A percentile compares a stretch with the other conserved stretches of the same genome.
phyloP scores from a whole-genome alignment of 1,140 invertebrate species.

The Saxidomus purpurata region DNA sequence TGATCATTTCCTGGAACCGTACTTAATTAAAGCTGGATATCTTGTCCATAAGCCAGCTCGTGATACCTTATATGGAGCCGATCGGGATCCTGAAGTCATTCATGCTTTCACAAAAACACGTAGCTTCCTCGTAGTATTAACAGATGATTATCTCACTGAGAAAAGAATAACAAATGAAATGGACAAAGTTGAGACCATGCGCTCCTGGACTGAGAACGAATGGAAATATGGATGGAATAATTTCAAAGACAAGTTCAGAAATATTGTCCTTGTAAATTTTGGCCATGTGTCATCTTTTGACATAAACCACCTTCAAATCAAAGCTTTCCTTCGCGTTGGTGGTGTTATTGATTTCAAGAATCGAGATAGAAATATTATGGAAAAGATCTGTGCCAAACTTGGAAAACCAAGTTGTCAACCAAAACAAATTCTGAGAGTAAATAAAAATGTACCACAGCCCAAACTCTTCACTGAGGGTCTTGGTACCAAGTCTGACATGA shows the following conservation, averaged over 20 bases:
- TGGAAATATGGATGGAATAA: slow-evolving; percentile 53
- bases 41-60: slow-evolving; percentile 11
- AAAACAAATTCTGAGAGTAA: too few species aligned
- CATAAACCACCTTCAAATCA: not conserved
- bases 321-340: slow-evolving; percentile 36
- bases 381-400: slow-evolving; percentile 5
- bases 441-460: too few species aligned
- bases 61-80: slow-evolving; percentile 20
- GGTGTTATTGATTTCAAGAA: slow-evolving; percentile 15
- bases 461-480: too few species aligned
- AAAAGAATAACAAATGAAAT: too few species aligned
- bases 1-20: not conserved
- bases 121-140: slow-evolving; percentile 20
- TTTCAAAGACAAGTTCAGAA: slow-evolving; percentile 4
- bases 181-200: too few species aligned
- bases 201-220: slow-evolving; percentile 44
- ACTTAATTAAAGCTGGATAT: not conserved
- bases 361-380: not conserved
- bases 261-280: slow-evolving; percentile 41
- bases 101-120: not conserved
- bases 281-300: slow-evolving; percentile 28
- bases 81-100: slow-evolving; percentile 6
- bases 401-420: too few species aligned
- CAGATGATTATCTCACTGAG: slow-evolving; percentile 30
- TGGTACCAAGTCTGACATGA: too few species aligned